Evolutionary conservation across 2,888 invertebrate genomes (phyloP).

Genomic region (Petrolisthes manimaculis): DNA sequence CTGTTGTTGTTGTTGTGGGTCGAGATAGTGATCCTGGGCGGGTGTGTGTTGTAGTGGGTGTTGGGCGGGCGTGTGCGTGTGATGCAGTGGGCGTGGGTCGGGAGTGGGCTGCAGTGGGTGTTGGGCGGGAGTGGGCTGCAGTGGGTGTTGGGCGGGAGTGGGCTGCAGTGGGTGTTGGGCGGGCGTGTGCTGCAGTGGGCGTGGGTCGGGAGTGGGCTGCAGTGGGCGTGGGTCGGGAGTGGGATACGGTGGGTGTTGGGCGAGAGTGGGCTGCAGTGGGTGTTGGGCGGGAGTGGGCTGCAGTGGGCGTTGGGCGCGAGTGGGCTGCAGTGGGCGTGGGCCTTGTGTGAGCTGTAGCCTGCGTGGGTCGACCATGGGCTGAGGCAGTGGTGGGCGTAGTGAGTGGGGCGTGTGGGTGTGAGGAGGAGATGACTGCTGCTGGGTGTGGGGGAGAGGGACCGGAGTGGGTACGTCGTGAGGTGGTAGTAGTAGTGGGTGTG

Average conservation of each 20-base stretch:
- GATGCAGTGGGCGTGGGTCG: slow-evolving; percentile 10
- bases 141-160: slow-evolving; percentile 6
- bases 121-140: neutral
- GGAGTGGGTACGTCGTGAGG: neutral
- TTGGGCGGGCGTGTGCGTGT: neutral
- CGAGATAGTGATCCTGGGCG: neutral
- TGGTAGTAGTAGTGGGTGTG: no score
- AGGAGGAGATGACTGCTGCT: neutral
- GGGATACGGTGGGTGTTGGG: neutral
- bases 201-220: neutral
- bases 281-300: no score
- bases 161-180: neutral
- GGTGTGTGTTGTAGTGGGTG: neutral
- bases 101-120: neutral
- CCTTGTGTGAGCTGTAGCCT: no score
- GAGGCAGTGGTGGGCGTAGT: neutral
- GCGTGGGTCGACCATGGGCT: no score
- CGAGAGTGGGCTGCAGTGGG: neutral
- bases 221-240: neutral
- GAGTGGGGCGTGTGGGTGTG: neutral
- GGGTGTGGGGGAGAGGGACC: neutral
- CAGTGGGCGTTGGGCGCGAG: neutral
- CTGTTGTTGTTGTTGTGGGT: neutral
- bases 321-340: no score
- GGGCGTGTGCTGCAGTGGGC: neutral